Percentiles rank a stretch among this genome's conserved stretches.
These are phyloP conservation scores for Laticauda laticaudata DNA, from an alignment of 2,113 vertebrate species.

Conservation along the genomic window DNA sequence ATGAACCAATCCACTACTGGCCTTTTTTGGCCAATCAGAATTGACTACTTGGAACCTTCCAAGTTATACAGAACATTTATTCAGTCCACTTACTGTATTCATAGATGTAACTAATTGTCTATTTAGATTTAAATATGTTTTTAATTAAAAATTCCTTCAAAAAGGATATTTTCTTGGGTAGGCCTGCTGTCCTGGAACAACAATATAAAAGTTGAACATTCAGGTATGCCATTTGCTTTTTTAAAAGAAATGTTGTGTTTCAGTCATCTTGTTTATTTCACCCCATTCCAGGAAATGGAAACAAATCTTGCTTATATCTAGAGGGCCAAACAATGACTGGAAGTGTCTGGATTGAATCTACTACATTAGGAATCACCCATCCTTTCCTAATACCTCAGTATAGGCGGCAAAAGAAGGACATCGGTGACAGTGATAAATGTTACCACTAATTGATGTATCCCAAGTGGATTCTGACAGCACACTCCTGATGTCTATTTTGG, in stretches of 20 bases:
- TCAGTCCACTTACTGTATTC: conserved; percentile 26
- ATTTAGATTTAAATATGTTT: conserved; percentile 26
- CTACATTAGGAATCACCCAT: background rate
- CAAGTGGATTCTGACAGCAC: background rate
- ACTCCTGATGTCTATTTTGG: background rate
- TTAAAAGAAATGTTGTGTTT: conserved; percentile 7
- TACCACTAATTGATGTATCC: background rate
- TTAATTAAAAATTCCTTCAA: conserved; percentile 5
- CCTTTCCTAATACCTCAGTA: background rate
- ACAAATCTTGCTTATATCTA: background rate
- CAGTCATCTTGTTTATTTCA: background rate
- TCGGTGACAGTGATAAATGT: background rate
- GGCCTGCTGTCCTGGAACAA: conserved; percentile 8
- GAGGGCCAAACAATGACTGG: background rate
- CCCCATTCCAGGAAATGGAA: background rate
- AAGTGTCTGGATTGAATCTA: background rate
- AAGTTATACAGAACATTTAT: no score
- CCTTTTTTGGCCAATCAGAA: no score
- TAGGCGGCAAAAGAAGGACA: background rate
- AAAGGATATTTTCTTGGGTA: background rate
- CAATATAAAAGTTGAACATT: background rate
- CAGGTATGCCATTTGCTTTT: background rate
- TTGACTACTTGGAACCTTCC: no score
- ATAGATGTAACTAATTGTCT: conserved; percentile 11
- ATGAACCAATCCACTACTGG: no score